Percentiles rank a stretch among this genome's conserved stretches.
These are phyloP conservation scores for Crypturellus undulatus DNA, from an alignment of 2,113 vertebrate species.

Conservation along the genomic window DNA sequence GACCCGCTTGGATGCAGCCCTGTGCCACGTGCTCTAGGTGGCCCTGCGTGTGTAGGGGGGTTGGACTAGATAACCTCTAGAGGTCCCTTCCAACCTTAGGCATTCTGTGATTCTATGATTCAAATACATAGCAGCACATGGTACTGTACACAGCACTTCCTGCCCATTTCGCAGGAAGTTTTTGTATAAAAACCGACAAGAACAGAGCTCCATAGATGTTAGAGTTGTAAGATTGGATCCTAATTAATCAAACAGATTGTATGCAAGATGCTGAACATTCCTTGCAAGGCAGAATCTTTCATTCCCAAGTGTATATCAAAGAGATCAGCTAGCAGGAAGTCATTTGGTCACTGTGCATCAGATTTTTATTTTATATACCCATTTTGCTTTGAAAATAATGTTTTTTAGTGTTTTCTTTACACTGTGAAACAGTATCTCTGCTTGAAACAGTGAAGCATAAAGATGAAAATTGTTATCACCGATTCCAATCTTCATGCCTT, in stretches of 20 bases:
- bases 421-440: not conserved
- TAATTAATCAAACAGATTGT: slow-evolving; percentile 18
- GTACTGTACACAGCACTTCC: not conserved
- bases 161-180: not conserved
- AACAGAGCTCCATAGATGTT: not conserved
- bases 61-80: too few relatives aligned
- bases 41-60: too few relatives aligned
- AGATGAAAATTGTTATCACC: not conserved
- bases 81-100: too few relatives aligned
- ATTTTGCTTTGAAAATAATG: not conserved
- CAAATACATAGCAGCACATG: not conserved
- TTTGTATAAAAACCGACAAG: not conserved
- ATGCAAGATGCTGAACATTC: not conserved
- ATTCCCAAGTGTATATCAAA: not conserved
- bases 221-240: not conserved
- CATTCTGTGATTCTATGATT: too few relatives aligned
- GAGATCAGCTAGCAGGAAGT: not conserved
- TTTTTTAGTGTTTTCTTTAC: not conserved
- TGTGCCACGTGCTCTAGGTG: too few relatives aligned
- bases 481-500: not conserved
- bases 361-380: not conserved
- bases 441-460: not conserved
- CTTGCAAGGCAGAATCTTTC: not conserved
- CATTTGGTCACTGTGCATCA: not conserved
- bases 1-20: too few relatives aligned